These are phyloP conservation scores for Pteropus rufus DNA, from an alignment of 2,797 vertebrate genomes.

Conservation along the genomic window DNA sequence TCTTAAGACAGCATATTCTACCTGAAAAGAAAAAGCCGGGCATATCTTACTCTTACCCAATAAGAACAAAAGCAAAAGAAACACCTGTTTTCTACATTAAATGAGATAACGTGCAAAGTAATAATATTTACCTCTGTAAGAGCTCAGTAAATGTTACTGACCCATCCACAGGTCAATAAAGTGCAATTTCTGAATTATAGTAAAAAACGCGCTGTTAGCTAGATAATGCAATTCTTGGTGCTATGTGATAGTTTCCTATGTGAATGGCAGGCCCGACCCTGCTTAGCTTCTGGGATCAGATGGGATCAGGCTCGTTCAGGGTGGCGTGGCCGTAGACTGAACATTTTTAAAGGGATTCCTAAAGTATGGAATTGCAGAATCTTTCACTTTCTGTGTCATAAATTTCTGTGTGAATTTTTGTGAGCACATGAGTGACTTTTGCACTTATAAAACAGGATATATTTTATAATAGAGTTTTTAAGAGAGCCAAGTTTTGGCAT, in stretches of 20 bases:
- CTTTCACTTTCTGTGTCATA: background rate
- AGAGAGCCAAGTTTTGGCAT: background rate
- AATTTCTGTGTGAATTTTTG: background rate
- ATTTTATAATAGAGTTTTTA: background rate
- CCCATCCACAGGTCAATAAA: background rate
- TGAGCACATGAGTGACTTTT: background rate
- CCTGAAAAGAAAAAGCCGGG: constrained; percentile 78
- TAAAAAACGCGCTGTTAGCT: background rate
- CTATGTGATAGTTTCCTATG: background rate
- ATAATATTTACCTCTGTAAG: background rate
- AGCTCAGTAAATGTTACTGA: background rate
- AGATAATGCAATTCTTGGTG: background rate
- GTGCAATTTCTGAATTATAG: background rate
- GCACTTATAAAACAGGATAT: background rate
- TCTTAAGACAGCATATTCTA: constrained; percentile 86
- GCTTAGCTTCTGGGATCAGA: too few species aligned
- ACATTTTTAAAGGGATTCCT: background rate
- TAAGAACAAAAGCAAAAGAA: background rate
- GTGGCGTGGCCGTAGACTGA: too few species aligned
- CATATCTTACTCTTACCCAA: background rate
- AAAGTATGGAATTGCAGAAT: background rate
- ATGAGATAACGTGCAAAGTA: background rate
- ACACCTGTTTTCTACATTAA: background rate
- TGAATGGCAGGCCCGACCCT: background rate
- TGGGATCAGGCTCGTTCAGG: too few species aligned